Percentiles rank a stretch among this genome's conserved stretches.
Conservation (phyloP, 2,113 vertebrate species). For the Xenopus laevis region DNA sequence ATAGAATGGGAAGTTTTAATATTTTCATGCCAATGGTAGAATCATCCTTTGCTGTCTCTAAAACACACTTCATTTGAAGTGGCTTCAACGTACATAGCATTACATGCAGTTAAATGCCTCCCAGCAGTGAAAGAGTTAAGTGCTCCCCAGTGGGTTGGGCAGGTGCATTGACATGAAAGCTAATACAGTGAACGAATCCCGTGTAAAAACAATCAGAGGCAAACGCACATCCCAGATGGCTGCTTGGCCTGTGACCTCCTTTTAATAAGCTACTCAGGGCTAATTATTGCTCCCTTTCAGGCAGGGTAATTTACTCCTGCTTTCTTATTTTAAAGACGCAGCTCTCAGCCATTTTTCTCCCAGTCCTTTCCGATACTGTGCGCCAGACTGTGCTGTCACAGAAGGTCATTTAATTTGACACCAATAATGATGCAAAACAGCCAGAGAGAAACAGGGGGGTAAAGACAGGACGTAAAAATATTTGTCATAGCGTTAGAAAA, state of each 20-base stretch:
- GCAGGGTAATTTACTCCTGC: slow-evolving; percentile 80
- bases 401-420: slow-evolving; percentile 41
- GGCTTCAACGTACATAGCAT: slow-evolving; percentile 7
- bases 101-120: slow-evolving; percentile 1
- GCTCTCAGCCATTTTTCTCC: slow-evolving; percentile 17
- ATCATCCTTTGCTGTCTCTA: neutral
- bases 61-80: neutral
- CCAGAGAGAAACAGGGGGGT: neutral
- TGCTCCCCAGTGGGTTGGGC: slow-evolving; percentile 48
- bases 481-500: neutral
- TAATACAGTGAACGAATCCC: slow-evolving; percentile 67
- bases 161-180: slow-evolving; percentile 66
- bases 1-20: no score
- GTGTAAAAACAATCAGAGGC: slow-evolving; percentile 75
- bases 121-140: slow-evolving; percentile 34
- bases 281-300: slow-evolving; percentile 78
- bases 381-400: slow-evolving; percentile 21
- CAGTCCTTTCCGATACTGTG: slow-evolving; percentile 1
- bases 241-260: slow-evolving; percentile 78
- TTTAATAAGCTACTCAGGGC: slow-evolving; percentile 83
- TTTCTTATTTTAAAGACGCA: slow-evolving; percentile 57
- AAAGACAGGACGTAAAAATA: neutral
- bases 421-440: slow-evolving; percentile 45
- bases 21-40: no score
- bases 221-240: slow-evolving; percentile 78